These are phyloP conservation scores for Latrodectus hesperus DNA, from an alignment of 2,888 invertebrate species.

Conservation along the genomic window DNA sequence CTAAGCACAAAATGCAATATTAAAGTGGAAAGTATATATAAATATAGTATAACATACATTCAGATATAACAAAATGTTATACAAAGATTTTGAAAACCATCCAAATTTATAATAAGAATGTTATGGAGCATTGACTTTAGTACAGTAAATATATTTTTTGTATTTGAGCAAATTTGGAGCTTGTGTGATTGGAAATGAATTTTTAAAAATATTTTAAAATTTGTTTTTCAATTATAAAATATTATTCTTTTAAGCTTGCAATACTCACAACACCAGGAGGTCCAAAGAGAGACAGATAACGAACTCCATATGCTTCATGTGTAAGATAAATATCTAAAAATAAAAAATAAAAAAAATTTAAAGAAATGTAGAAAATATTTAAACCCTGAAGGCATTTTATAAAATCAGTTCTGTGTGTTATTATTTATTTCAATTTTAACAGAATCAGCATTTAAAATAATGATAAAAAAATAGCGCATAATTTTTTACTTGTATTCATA, in stretches of 20 bases:
- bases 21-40: too few relatives aligned
- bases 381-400: too few relatives aligned
- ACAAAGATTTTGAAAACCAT: background rate
- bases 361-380: too few relatives aligned
- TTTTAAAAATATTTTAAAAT: background rate
- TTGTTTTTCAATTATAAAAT: background rate
- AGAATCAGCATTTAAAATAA: too few relatives aligned
- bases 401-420: too few relatives aligned
- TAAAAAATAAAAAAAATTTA: background rate
- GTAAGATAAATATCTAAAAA: conserved; percentile 81
- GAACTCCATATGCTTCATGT: conserved; percentile 88
- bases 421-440: too few relatives aligned
- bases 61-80: too few relatives aligned
- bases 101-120: background rate
- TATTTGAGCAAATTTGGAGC: background rate
- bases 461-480: too few relatives aligned
- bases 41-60: too few relatives aligned
- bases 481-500: too few relatives aligned
- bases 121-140: background rate
- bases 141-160: background rate
- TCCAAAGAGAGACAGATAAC: conserved; percentile 86
- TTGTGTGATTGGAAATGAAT: background rate
- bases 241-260: too few relatives aligned
- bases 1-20: too few relatives aligned
- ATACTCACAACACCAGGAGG: conserved; percentile 81